Conservation (phyloP, 2,113 vertebrate species). For the Dendropsophus ebraccatus region DNA sequence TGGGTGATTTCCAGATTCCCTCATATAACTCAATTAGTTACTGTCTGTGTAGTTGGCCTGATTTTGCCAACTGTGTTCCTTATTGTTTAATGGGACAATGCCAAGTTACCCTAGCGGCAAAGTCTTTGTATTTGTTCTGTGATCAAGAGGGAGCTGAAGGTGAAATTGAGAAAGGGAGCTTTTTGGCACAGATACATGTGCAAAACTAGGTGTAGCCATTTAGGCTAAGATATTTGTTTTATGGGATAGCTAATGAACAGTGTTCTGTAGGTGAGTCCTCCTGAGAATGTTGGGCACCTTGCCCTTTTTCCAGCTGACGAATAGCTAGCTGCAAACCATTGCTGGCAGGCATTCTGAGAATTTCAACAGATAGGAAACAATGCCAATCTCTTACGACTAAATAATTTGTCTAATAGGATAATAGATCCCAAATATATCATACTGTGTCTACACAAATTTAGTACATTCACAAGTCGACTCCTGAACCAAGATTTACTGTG, state of each 20-base stretch:
- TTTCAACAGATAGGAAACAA: rapidly evolving
- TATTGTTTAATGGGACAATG: slow-evolving; percentile 60
- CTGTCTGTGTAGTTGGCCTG: slow-evolving; percentile 39
- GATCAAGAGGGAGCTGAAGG: slow-evolving; percentile 35
- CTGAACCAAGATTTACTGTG: background rate
- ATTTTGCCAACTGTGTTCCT: slow-evolving; percentile 62
- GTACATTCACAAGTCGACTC: background rate
- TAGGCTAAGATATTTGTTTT: rapidly evolving
- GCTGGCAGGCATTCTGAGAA: background rate
- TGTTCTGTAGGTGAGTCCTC: slow-evolving; percentile 58
- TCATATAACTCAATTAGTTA: slow-evolving; percentile 71
- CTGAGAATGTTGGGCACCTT: slow-evolving; percentile 37
- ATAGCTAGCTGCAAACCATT: slow-evolving; percentile 19
- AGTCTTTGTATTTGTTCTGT: background rate
- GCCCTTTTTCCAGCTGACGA: slow-evolving; percentile 48
- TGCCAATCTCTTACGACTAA: slow-evolving; percentile 37
- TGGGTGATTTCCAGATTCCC: slow-evolving; percentile 66
- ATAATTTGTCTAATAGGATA: slow-evolving; percentile 47
- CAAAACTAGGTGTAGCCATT: background rate
- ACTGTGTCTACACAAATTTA: background rate
- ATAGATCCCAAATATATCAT: slow-evolving; percentile 26
- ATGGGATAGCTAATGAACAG: slow-evolving; percentile 57
- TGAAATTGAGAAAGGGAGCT: background rate
- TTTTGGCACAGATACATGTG: background rate
- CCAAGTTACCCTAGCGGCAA: slow-evolving; percentile 59